Evolutionary conservation across 30 jellyfish, hydroid and myxozoan genomes (phyloP).

Genomic region (Aurelia aurita complex sp. Pacific): DNA sequence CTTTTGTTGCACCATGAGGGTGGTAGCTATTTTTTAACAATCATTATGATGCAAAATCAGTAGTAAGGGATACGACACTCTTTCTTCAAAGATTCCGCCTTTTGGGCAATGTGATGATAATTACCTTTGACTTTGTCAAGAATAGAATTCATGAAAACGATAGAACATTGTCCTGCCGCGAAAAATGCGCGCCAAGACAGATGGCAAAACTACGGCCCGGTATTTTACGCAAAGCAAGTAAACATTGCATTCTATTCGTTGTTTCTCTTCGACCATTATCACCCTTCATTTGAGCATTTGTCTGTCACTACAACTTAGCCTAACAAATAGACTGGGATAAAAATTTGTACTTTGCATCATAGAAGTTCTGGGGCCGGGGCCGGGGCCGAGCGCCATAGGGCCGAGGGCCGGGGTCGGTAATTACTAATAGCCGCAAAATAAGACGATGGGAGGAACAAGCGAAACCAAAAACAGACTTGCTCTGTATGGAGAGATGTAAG

Average conservation of each 20-base stretch:
- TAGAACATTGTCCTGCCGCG: not conserved
- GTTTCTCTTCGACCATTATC: not conserved
- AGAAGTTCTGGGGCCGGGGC: too few relatives aligned
- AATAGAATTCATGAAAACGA: not conserved
- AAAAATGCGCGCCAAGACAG: conserved; percentile 3
- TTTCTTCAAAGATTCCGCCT: not conserved
- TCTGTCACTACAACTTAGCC: not conserved
- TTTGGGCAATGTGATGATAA: not conserved
- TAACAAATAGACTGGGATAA: not conserved
- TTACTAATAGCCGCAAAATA: too few relatives aligned
- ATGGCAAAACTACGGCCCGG: not conserved
- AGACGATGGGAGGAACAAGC: too few relatives aligned
- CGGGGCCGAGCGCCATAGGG: not conserved
- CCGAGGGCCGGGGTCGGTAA: too few relatives aligned
- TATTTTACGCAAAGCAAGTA: not conserved
- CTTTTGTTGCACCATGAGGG: too few relatives aligned
- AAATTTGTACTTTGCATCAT: too few relatives aligned
- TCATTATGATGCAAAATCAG: too few relatives aligned
- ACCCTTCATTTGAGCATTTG: conserved; percentile 3
- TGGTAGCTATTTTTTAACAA: too few relatives aligned
- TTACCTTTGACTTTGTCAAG: not conserved
- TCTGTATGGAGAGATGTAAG: too few relatives aligned
- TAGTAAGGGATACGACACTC: too few relatives aligned
- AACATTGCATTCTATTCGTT: not conserved
- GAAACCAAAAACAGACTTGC: too few relatives aligned